phyloP scores from a whole-genome alignment of 2,797 vertebrate species.

The Rhinoraja longicauda region DNA sequence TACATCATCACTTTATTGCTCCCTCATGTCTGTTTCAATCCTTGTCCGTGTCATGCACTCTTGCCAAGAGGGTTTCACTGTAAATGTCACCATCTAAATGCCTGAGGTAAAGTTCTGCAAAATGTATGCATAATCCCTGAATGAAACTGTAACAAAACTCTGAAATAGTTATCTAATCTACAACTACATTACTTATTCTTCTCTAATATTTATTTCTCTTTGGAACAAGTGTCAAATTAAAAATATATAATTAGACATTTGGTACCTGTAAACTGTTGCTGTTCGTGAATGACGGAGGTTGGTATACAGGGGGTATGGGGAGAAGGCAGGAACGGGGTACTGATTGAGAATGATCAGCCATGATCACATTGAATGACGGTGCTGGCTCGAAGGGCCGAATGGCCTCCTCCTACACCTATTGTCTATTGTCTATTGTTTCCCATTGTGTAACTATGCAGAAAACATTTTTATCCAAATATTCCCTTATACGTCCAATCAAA shows the following conservation, averaged over 20 bases:
- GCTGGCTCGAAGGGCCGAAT: no score
- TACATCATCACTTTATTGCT: background rate
- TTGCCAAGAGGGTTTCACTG: background rate
- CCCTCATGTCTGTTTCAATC: background rate
- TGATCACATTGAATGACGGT: no score
- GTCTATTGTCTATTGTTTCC: slow-evolving; percentile 4
- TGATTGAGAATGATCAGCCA: no score
- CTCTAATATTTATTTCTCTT: background rate
- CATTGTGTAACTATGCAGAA: background rate
- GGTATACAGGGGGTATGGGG: no score
- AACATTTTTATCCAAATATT: slow-evolving; percentile 24
- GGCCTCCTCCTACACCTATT: no score
- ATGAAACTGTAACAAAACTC: background rate
- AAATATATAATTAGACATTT: background rate
- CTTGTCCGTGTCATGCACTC: background rate
- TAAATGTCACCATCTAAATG: background rate
- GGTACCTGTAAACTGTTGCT: background rate
- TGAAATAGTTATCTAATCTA: background rate
- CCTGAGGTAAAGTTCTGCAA: background rate
- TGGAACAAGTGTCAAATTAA: background rate
- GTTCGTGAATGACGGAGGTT: background rate
- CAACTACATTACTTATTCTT: background rate
- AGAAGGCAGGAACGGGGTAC: no score
- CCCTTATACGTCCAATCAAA: slow-evolving; percentile 33
- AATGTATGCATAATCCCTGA: background rate